Conservation (phyloP, 2,888 invertebrate species). For the Ellobium chinense region DNA sequence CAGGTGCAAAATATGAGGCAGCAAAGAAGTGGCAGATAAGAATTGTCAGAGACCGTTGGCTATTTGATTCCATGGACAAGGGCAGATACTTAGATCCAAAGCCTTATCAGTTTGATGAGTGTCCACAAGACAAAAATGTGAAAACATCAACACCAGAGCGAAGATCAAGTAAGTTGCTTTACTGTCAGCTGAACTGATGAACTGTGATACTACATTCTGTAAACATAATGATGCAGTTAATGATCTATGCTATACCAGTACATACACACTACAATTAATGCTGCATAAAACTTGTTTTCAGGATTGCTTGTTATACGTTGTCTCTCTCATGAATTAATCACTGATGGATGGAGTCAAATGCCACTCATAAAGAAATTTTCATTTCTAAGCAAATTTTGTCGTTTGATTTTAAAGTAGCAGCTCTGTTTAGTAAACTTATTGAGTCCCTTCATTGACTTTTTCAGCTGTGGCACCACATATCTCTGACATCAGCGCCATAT, state of each 20-base stretch:
- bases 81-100: constrained; percentile 82
- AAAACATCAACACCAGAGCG: constrained; percentile 71
- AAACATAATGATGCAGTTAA: too few species aligned
- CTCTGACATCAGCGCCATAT: constrained; percentile 50
- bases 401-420: too few species aligned
- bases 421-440: too few species aligned
- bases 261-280: too few species aligned
- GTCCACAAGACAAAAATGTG: constrained; percentile 45
- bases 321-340: neutral
- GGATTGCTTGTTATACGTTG: neutral
- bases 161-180: constrained; percentile 41
- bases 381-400: too few species aligned
- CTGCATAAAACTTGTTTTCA: too few species aligned
- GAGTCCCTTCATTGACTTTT: neutral
- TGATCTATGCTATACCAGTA: too few species aligned
- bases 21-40: constrained; percentile 83
- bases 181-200: too few species aligned
- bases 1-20: constrained; percentile 86
- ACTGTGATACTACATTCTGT: too few species aligned
- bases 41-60: constrained; percentile 89
- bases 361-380: too few species aligned
- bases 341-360: too few species aligned
- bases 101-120: constrained; percentile 57
- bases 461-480: constrained; percentile 41
- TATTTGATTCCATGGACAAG: constrained; percentile 84